Evolutionary conservation across 2,888 invertebrate species (phyloP).

Genomic region (Lepidochrysops patricia): DNA sequence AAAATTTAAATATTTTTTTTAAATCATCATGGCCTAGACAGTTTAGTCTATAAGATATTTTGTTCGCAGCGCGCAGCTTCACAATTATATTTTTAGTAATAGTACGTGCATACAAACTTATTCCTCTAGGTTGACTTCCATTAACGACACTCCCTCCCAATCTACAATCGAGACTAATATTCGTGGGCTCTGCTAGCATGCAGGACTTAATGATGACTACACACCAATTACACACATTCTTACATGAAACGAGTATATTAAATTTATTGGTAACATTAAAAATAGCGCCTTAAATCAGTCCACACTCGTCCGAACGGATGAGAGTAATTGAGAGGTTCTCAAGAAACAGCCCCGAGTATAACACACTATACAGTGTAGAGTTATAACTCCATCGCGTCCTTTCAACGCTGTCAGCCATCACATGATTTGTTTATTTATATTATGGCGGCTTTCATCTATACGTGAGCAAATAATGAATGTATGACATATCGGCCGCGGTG

Average conservation of each 20-base stretch:
- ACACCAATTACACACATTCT: conserved; percentile 1
- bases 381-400: conserved; percentile 53
- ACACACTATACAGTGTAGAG: no score
- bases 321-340: conserved; percentile 44
- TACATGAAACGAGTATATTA: conserved; percentile 1
- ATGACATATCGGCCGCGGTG: conserved; percentile 51
- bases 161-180: no score
- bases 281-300: conserved; percentile 28
- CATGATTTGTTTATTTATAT: conserved; percentile 68
- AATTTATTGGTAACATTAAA: conserved; percentile 7
- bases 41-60: no score
- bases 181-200: no score
- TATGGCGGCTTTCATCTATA: conserved; percentile 69
- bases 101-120: no score
- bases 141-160: no score
- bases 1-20: no score
- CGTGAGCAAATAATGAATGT: conserved; percentile 71
- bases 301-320: conserved; percentile 30
- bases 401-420: conserved; percentile 52
- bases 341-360: no score
- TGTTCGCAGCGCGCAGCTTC: no score
- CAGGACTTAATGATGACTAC: not conserved
- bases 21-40: no score
- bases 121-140: no score
- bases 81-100: no score